Conservation (phyloP, 2,888 invertebrate species). For the Rhingia rostrata region DNA sequence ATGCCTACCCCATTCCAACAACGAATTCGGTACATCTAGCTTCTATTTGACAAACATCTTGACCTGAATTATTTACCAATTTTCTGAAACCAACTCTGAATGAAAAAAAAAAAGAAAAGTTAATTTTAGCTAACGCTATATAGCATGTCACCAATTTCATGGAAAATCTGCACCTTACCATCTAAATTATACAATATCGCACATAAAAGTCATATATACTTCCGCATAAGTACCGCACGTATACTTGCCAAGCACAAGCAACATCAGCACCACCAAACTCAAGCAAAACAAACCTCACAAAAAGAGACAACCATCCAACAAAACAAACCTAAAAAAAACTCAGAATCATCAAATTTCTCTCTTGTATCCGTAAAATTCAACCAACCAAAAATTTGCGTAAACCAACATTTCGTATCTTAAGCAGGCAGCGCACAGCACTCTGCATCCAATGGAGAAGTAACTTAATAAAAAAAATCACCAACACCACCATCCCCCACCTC, state of each 20-base stretch:
- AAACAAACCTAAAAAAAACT: constrained; percentile 17
- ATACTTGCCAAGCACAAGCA: neutral
- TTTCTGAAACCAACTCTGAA: neutral
- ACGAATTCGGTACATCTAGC: no score
- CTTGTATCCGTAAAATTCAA: constrained; percentile 36
- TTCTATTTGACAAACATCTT: no score
- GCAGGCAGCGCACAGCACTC: constrained; percentile 36
- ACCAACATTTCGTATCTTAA: constrained; percentile 41
- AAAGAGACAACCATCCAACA: constrained; percentile 9
- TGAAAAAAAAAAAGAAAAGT: no score
- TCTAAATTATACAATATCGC: no score
- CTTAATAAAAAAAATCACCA: constrained; percentile 31
- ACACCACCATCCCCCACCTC: constrained; percentile 42
- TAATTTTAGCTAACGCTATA: no score
- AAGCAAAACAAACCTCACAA: constrained; percentile 31
- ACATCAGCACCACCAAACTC: neutral
- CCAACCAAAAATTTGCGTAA: constrained; percentile 71
- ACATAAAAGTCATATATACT: neutral
- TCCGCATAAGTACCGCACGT: constrained; percentile 23
- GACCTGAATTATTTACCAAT: neutral
- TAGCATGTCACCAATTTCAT: no score
- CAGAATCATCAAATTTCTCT: constrained; percentile 30
- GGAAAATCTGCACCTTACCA: no score
- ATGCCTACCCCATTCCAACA: no score
- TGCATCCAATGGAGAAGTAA: constrained; percentile 61